Evolutionary conservation across 2,888 invertebrate species (phyloP).

Genomic region (Scelioninae gen. 1): DNA sequence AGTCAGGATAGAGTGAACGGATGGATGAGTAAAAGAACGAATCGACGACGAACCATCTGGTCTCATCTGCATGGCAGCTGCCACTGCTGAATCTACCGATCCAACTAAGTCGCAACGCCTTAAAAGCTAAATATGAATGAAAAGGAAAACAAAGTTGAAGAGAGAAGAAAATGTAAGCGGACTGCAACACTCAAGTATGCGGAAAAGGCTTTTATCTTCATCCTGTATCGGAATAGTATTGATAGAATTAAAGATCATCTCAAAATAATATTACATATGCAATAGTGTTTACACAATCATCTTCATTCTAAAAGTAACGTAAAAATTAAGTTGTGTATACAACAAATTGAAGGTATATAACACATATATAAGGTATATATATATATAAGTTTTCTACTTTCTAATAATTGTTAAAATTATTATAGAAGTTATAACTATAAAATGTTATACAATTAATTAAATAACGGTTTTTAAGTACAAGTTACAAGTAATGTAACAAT

Average conservation of each 20-base stretch:
- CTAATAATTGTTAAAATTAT: too few species aligned
- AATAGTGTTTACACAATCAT: not conserved
- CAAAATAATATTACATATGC: not conserved
- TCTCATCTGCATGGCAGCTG: constrained; percentile 68
- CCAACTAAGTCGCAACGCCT: constrained; percentile 60
- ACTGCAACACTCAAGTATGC: constrained; percentile 39
- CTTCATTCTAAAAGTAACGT: too few species aligned
- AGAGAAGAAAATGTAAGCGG: constrained; percentile 17
- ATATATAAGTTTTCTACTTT: too few species aligned
- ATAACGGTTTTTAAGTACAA: too few species aligned
- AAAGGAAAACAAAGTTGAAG: constrained; percentile 55
- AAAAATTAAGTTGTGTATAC: too few species aligned
- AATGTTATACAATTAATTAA: too few species aligned
- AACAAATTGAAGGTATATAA: too few species aligned
- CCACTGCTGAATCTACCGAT: constrained; percentile 52
- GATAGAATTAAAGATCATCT: too few species aligned
- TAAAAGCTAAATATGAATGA: constrained; percentile 56
- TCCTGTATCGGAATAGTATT: not conserved
- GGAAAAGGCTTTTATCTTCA: constrained; percentile 55
- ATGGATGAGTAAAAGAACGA: constrained; percentile 66
- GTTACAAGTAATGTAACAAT: too few species aligned
- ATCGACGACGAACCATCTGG: constrained; percentile 65
- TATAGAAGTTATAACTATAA: too few species aligned
- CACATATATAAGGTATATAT: too few species aligned
- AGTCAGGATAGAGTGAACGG: constrained; percentile 62